Evolutionary conservation across 2,113 vertebrate species (phyloP).

Genomic region (Hiodon tergisus): DNA sequence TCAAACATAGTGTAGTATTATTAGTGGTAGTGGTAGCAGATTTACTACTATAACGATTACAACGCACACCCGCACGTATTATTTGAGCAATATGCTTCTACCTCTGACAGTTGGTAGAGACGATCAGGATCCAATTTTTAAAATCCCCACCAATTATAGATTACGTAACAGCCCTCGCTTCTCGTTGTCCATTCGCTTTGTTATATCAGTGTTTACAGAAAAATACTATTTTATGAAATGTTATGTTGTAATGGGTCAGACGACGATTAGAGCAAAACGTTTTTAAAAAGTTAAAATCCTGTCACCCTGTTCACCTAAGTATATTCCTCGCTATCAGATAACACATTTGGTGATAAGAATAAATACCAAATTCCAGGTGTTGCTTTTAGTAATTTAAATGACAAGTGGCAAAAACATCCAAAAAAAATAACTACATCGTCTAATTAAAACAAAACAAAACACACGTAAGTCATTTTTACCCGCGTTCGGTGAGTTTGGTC

Average conservation of each 20-base stretch:
- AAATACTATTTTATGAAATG: neutral
- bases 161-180: conserved; percentile 14
- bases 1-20: neutral
- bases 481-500: neutral
- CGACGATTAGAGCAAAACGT: neutral
- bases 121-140: conserved; percentile 2
- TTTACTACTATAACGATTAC: neutral
- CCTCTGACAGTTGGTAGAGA: neutral
- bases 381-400: conserved; percentile 3
- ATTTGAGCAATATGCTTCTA: neutral
- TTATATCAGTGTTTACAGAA: conserved; percentile 10
- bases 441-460: neutral
- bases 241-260: neutral
- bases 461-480: neutral
- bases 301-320: neutral
- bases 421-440: neutral
- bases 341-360: neutral
- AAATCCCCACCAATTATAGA: conserved; percentile 14
- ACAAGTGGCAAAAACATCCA: neutral
- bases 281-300: neutral
- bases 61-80: neutral
- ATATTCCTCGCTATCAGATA: neutral
- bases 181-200: conserved; percentile 7
- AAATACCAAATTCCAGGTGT: conserved; percentile 13
- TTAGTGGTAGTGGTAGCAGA: neutral